A percentile compares a stretch with the other conserved stretches of the same genome.
Evolutionary conservation across 2,113 vertebrate genomes (phyloP).

Genomic region (Suncus etruscus): DNA sequence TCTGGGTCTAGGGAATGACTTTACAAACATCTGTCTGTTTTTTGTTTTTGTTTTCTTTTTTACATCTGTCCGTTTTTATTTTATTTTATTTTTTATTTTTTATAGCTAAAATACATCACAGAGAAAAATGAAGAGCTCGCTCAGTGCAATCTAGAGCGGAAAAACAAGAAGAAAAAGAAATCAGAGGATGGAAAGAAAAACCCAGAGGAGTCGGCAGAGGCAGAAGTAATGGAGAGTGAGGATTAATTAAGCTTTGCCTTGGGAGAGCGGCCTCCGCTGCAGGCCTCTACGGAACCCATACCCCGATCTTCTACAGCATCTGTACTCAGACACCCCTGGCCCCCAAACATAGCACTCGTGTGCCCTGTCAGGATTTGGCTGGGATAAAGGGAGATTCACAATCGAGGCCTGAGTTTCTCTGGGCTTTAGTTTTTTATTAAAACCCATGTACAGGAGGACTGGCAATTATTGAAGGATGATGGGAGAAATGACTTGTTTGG

Average conservation of each 20-base stretch:
- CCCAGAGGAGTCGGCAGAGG: neutral
- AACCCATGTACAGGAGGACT: neutral
- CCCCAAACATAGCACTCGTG: no score
- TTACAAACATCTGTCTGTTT: neutral
- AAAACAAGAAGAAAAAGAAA: slow-evolving; percentile 81
- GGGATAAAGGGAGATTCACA: neutral
- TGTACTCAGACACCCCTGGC: no score
- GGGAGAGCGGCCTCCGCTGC: no score
- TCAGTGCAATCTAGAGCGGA: slow-evolving; percentile 74
- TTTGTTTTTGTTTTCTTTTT: no score
- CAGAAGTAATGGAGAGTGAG: neutral
- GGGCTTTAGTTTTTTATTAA: neutral
- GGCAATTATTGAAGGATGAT: neutral
- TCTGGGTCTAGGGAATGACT: no score
- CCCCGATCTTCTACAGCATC: no score
- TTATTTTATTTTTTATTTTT: no score
- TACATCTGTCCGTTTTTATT: no score
- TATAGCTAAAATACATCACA: slow-evolving; percentile 80
- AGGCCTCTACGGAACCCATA: no score
- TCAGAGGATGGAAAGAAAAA: slow-evolving; percentile 29
- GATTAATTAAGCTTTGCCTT: neutral
- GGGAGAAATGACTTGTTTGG: neutral
- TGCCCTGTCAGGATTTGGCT: neutral
- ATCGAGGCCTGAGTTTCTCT: neutral
- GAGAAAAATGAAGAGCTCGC: slow-evolving; percentile 78